Percentiles rank a stretch among this genome's conserved stretches.
These are phyloP conservation scores for Daktulosphaira vitifoliae DNA, from an alignment of 1,140 invertebrate genomes.

Conservation along the genomic window DNA sequence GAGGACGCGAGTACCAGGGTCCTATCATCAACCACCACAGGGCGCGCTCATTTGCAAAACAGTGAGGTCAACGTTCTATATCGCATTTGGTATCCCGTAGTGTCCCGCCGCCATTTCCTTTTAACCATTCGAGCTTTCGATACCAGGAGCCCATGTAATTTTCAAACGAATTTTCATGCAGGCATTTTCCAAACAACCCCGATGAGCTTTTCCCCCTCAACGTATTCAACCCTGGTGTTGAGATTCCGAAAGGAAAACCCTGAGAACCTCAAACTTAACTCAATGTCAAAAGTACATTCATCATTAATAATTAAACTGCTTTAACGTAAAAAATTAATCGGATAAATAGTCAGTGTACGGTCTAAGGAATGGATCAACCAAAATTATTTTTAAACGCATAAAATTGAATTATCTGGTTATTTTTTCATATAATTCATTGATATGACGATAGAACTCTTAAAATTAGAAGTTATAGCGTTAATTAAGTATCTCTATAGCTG, in stretches of 20 bases:
- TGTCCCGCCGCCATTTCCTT: background rate
- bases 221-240: slow-evolving; percentile 3
- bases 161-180: background rate
- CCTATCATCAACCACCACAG: background rate
- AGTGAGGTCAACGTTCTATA: background rate
- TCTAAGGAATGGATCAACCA: too few species aligned
- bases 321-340: too few species aligned
- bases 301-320: too few species aligned
- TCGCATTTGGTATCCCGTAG: background rate
- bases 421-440: too few species aligned
- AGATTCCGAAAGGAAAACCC: slow-evolving; percentile 25
- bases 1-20: slow-evolving; percentile 22
- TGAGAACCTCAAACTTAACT: slow-evolving; percentile 2
- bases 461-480: too few species aligned
- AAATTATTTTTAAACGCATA: too few species aligned
- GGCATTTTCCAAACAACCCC: background rate
- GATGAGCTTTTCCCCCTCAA: background rate
- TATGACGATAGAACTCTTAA: too few species aligned
- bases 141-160: background rate
- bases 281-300: background rate
- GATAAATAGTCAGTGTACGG: too few species aligned
- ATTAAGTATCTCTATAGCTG: too few species aligned
- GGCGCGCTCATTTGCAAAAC: background rate
- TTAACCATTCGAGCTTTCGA: background rate
- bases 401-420: too few species aligned